Evolutionary conservation across 2,113 vertebrate genomes (phyloP), one percentile per base, ranked within the genome.

Genomic region (Dolichotis patagonum): DNA sequence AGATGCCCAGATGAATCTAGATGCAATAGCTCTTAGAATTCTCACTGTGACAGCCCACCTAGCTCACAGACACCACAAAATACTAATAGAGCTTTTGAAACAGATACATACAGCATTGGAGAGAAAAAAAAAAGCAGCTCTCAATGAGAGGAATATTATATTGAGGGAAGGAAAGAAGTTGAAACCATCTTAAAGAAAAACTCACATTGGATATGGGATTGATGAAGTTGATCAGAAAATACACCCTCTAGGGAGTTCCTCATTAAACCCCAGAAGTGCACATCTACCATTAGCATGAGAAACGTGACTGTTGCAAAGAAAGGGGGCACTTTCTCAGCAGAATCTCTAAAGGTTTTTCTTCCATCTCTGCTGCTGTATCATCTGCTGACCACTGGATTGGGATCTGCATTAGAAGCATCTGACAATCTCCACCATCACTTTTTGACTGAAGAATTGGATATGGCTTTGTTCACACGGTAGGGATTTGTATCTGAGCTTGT

Each of bases 201-300:
- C n/a, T 98, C 99, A 0, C 99, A 99, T 1, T 99, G 99, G 99
- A 99, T 99, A 92, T 99, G 99, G 99, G 99, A 99, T 60, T 99
- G 99, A 99, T 99, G 99, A 5, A 99, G 99, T 89, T 98, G 99
- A 94, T 99, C 99, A 0, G 99, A 99, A 97, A 99, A 99, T 96
- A 98, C 3, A 69, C 6, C 65, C 65, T 16, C 7, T 35, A 69
- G 16, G 16, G 17, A 69, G 17, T 38, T 69, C 35, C 17, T 20
- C 35, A 38, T 69, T 38, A 38, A 20, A 69, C 35, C 20, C 35
- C 67, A 38, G 67, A 69, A 38, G 67, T n/a, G 16, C 67, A 69
- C n/a, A 69, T 35, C 67, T 69, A 69, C 35, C 17, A 32, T 69
- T 35, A n/a, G 17, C 67, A 38, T 69, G 67, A 69, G 17, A 69